Conservation (phyloP, 2,888 invertebrate species). For the Idaea biselata region DNA sequence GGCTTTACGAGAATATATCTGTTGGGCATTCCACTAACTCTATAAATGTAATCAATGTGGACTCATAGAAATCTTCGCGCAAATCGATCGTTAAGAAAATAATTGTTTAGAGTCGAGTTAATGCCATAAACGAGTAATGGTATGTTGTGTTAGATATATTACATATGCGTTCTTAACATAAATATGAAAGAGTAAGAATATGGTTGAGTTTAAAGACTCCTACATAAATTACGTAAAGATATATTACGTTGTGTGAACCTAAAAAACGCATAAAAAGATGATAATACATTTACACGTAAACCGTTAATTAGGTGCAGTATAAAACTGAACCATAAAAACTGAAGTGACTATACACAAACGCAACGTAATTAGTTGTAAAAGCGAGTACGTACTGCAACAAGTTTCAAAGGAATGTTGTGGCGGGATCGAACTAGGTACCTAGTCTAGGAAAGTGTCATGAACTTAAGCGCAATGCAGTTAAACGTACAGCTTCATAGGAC, state of each 20-base stretch:
- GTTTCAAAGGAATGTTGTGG: constrained; percentile 55
- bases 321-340: not conserved
- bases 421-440: constrained; percentile 19
- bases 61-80: not conserved
- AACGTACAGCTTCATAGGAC: constrained; percentile 37
- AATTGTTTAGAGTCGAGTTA: not conserved
- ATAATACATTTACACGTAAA: not conserved
- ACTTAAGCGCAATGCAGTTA: constrained; percentile 53
- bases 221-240: not conserved
- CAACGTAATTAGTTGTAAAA: constrained; percentile 8
- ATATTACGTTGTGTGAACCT: not conserved
- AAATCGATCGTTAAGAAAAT: not conserved
- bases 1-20: not conserved
- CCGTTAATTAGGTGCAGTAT: not conserved
- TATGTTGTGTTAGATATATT: not conserved
- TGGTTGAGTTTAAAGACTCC: not conserved
- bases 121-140: not conserved
- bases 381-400: constrained; percentile 48
- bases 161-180: not conserved
- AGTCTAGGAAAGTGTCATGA: constrained; percentile 36
- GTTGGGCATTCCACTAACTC: not conserved
- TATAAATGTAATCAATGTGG: not conserved
- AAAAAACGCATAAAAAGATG: not conserved
- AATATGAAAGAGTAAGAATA: not conserved
- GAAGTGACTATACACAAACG: not conserved